Percentiles rank a stretch among this genome's conserved stretches.
phyloP scores from a whole-genome alignment of 1,140 invertebrate genomes.

The Archegozetes longisetosus region DNA sequence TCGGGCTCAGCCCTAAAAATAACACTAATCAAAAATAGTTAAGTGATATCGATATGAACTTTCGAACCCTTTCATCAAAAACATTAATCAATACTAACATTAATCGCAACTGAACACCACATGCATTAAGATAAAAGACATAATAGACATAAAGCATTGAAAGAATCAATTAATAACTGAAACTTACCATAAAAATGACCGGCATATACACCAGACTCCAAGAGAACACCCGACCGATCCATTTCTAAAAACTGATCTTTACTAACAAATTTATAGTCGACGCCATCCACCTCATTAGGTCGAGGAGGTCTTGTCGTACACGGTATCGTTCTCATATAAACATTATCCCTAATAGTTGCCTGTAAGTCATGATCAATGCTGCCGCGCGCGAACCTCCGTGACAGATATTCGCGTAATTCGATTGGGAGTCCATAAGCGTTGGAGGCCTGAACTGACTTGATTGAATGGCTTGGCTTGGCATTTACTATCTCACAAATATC shows the following conservation, averaged over 20 bases:
- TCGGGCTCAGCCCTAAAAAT: too few species aligned
- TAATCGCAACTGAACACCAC: too few species aligned
- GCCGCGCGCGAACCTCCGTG: slow-evolving; percentile 43
- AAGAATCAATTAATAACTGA: too few species aligned
- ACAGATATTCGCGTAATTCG: slow-evolving; percentile 44
- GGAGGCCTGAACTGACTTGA: slow-evolving; percentile 1
- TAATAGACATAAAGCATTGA: neutral
- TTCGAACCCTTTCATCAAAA: too few species aligned
- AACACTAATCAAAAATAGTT: too few species aligned
- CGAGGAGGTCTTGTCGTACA: slow-evolving; percentile 33
- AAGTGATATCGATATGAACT: too few species aligned
- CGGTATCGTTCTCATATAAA: slow-evolving; percentile 49
- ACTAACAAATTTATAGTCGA: slow-evolving; percentile 46
- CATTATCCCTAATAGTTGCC: slow-evolving; percentile 48
- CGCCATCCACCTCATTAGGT: slow-evolving; percentile 43
- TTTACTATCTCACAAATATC: slow-evolving; percentile 33
- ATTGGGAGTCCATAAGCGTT: slow-evolving; percentile 11
- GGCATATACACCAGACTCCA: slow-evolving; percentile 46
- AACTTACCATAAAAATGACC: slow-evolving; percentile 39
- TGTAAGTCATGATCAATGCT: slow-evolving; percentile 49
- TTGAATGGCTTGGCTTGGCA: neutral
- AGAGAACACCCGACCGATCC: slow-evolving; percentile 41
- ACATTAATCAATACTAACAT: too few species aligned
- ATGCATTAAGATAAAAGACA: too few species aligned
- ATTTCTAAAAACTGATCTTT: slow-evolving; percentile 42